Conservation (phyloP, 2,888 invertebrate species). For the Agrotis exclamationis region DNA sequence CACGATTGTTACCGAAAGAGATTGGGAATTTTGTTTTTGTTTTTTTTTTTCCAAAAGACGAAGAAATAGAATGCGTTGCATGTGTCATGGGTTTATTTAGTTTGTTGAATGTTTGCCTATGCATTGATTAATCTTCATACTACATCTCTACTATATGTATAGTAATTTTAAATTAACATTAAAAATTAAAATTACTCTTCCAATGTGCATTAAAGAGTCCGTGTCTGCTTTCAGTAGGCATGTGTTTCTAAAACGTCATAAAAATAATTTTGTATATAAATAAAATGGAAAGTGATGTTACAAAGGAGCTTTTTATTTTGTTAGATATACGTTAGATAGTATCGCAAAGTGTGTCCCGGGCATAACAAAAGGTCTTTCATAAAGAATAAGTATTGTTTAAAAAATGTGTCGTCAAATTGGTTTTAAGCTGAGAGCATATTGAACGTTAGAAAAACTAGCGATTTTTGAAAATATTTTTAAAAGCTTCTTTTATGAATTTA, state of each 20-base stretch:
- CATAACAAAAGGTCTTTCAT: slow-evolving; percentile 73
- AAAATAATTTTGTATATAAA: slow-evolving; percentile 49
- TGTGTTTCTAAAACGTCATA: slow-evolving; percentile 30
- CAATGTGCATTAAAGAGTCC: no score
- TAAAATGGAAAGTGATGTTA: slow-evolving; percentile 74
- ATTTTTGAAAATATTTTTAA: not conserved
- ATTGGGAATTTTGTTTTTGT: slow-evolving; percentile 57
- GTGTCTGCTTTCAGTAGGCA: slow-evolving; percentile 17
- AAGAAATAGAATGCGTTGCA: slow-evolving; percentile 31
- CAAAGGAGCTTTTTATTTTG: slow-evolving; percentile 66
- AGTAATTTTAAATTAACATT: not conserved
- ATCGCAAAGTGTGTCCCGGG: slow-evolving; percentile 69
- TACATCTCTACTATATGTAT: not conserved
- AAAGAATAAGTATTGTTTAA: slow-evolving; percentile 69
- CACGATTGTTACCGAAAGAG: slow-evolving; percentile 68
- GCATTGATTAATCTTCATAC: not conserved
- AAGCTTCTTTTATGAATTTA: not conserved
- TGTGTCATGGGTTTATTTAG: slow-evolving; percentile 18
- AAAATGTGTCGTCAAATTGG: slow-evolving; percentile 69
- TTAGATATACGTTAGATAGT: slow-evolving; percentile 68
- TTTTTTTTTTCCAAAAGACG: slow-evolving; percentile 54
- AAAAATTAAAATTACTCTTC: no score
- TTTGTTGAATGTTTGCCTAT: not conserved
- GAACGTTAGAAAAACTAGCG: not conserved
- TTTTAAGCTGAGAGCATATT: slow-evolving; percentile 62